Evolutionary conservation across 2,113 vertebrate species (phyloP).

Genomic region (Oreocharis arfaki): DNA sequence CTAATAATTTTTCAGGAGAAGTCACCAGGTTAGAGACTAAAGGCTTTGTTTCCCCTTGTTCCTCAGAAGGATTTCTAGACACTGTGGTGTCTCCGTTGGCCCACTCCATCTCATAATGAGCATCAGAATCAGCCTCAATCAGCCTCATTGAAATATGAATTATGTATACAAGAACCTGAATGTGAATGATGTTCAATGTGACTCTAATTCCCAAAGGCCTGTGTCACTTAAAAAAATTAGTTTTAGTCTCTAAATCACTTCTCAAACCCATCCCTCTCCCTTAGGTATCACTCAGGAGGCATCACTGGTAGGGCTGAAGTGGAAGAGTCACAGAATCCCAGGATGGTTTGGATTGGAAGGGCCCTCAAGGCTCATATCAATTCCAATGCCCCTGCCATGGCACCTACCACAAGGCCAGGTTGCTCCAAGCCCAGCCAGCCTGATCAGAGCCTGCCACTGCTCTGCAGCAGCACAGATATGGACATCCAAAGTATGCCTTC

Average conservation of each 20-base stretch:
- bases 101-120: neutral
- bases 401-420: neutral
- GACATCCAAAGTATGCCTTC: neutral
- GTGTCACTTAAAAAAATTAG: neutral
- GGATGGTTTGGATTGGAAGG: neutral
- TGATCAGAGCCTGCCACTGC: neutral
- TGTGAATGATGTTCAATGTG: neutral
- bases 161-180: neutral
- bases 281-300: fast-evolving
- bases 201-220: neutral
- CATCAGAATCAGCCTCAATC: neutral
- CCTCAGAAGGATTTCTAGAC: neutral
- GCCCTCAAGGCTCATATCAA: neutral
- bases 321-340: neutral
- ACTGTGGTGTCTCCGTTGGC: neutral
- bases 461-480: neutral
- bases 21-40: neutral
- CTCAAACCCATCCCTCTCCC: neutral
- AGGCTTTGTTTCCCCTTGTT: neutral
- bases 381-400: neutral
- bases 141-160: neutral
- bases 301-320: neutral
- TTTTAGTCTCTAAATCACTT: neutral
- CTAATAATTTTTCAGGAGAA: neutral
- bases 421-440: neutral